Evolutionary conservation across 37 sponge, comb jelly and placozoan genomes (phyloP), one percentile per base, ranked within the genome.

Genomic region (Mnemiopsis leidyi): DNA sequence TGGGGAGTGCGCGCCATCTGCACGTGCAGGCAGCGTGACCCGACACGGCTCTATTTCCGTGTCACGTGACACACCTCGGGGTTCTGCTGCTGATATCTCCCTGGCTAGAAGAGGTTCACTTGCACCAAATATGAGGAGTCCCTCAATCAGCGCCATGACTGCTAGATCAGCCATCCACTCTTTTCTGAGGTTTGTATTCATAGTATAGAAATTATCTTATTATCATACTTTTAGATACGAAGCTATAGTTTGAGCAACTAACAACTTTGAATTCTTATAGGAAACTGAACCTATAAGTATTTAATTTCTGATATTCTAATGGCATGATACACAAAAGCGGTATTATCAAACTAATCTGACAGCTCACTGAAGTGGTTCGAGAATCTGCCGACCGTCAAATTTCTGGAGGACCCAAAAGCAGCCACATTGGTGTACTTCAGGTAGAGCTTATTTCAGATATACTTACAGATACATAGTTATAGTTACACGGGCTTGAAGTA

Each of bases 381-480:
- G n/a, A 61, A 40, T 28, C 3, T 85, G 26, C 90, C 90, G 24
- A 85, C 90, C 0, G 28, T 40, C 30, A 85, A 85, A 26, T 85
- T 85, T 29, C 61, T 38, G 7, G 61, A 85, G 24, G 90, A 85
- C 39, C 90, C 90, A 0, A 85, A 40, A 85, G 40, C 90, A 29
- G 90, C 90, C 5, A 38, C 90, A n/a, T 26, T 85, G 0, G 48
- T 85, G 24, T 85, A 85, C 90, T 85, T 33, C 90, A 85, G 90
- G 90, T 82, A 82, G 13, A 48, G n/a, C n/a, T n/a, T n/a, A n/a
- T n/a, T n/a, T n/a, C n/a, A n/a, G n/a, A n/a, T n/a, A n/a, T n/a
- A n/a, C n/a, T n/a, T n/a, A n/a, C n/a, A n/a, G n/a, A n/a, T n/a
- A n/a, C n/a, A n/a, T n/a, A n/a, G n/a, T n/a, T n/a, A n/a, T n/a